phyloP scores from a whole-genome alignment of 1,140 invertebrate genomes.

The Halictus rubicundus region DNA sequence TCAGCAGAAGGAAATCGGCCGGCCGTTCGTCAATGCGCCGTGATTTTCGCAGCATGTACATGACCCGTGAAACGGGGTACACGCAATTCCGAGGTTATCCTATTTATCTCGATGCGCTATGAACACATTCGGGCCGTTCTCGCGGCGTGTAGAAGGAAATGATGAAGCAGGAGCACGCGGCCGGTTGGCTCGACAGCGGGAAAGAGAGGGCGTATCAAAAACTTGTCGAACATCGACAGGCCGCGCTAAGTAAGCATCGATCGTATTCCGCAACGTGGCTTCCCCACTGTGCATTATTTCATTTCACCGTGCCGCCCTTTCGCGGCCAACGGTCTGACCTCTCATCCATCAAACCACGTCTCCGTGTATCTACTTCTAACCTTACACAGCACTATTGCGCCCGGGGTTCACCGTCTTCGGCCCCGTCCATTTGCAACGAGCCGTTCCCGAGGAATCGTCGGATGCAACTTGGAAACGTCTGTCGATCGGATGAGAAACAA shows the following conservation, averaged over 20 bases:
- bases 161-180: neutral
- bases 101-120: constrained; percentile 1
- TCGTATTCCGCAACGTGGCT: constrained; percentile 37
- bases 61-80: neutral
- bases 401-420: constrained; percentile 35
- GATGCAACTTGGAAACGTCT: constrained; percentile 23
- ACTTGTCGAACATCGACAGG: constrained; percentile 43
- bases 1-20: neutral
- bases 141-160: neutral
- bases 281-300: constrained; percentile 55
- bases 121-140: constrained; percentile 5
- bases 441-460: constrained; percentile 46
- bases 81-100: constrained; percentile 5
- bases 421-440: constrained; percentile 27
- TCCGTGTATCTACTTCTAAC: constrained; percentile 61
- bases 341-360: constrained; percentile 64
- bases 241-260: constrained; percentile 42
- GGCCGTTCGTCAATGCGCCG: neutral
- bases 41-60: constrained; percentile 2
- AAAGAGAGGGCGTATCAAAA: constrained; percentile 37
- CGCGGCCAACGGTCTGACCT: constrained; percentile 43
- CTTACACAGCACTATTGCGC: constrained; percentile 65
- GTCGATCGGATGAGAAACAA: too few relatives aligned
- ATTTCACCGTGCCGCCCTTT: constrained; percentile 54
- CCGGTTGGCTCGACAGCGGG: neutral